Conservation (phyloP, 2,888 invertebrate species). For the Pterostichus madidus region DNA sequence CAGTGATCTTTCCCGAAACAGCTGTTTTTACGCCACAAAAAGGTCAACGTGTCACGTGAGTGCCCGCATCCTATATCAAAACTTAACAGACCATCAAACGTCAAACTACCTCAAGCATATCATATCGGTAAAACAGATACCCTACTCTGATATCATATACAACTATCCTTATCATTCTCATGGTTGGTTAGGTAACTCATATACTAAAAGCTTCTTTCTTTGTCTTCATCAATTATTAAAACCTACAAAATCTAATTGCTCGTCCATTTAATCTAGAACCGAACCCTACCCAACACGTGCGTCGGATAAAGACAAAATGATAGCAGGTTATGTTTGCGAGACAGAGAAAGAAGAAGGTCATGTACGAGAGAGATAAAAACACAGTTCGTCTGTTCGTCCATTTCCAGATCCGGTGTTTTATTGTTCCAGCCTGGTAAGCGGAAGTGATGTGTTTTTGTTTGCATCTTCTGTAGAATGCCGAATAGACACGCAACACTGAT, state of each 20-base stretch:
- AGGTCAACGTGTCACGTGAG: too few species aligned
- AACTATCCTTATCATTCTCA: not conserved
- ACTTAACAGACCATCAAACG: conserved; percentile 36
- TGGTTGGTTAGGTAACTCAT: not conserved
- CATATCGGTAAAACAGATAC: not conserved
- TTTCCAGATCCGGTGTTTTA: conserved; percentile 64
- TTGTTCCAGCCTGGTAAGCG: conserved; percentile 57
- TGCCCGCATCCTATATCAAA: too few species aligned
- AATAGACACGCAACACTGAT: conserved; percentile 35
- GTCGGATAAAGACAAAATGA: not conserved
- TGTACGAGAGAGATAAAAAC: conserved; percentile 1
- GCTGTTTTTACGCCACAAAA: too few species aligned
- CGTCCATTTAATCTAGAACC: conserved; percentile 34
- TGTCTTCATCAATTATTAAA: conserved; percentile 31
- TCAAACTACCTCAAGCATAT: not conserved
- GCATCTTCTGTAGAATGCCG: conserved; percentile 23
- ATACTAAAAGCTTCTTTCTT: not conserved
- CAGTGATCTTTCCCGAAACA: too few species aligned
- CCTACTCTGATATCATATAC: too few species aligned
- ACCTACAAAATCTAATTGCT: conserved; percentile 37
- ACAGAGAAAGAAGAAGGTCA: conserved; percentile 31
- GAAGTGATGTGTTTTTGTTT: conserved; percentile 59
- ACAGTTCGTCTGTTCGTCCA: conserved; percentile 1
- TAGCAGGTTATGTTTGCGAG: not conserved
- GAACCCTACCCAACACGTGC: conserved; percentile 3